A percentile compares a stretch with the other conserved stretches of the same genome.
Conservation (phyloP, 2,113 vertebrate genomes). For the Galemys pyrenaicus region DNA sequence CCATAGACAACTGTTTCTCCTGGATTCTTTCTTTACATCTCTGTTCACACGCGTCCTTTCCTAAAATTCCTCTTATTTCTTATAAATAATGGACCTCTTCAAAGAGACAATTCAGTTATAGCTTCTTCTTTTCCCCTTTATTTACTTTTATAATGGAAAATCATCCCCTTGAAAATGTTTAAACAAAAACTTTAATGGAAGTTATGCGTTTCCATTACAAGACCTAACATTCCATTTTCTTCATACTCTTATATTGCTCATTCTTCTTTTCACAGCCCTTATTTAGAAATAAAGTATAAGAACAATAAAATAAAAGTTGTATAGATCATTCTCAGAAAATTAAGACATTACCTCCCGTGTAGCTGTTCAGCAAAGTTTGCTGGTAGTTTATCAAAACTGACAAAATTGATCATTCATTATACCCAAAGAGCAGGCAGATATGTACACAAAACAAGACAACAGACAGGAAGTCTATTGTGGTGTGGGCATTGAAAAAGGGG, state of each 20-base stretch:
- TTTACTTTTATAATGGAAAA: not conserved
- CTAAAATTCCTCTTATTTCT: slow-evolving; percentile 36
- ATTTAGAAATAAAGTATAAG: not conserved
- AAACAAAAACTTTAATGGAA: not conserved
- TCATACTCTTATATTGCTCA: not conserved
- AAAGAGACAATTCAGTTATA: slow-evolving; percentile 12
- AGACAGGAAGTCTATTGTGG: not conserved
- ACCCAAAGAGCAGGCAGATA: not conserved
- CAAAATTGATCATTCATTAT: not conserved
- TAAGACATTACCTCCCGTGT: not conserved
- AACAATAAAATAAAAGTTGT: not conserved
- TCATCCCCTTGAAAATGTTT: not conserved
- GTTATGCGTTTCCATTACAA: not conserved
- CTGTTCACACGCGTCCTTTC: not conserved
- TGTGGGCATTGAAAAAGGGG: not conserved
- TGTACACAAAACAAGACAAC: not conserved
- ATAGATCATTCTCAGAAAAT: not conserved
- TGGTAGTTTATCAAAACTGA: slow-evolving; percentile 36
- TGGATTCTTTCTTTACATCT: not conserved
- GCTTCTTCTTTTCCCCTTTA: not conserved
- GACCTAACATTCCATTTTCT: not conserved
- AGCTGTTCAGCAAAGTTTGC: not conserved
- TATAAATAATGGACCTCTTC: not conserved
- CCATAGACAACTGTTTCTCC: not conserved
- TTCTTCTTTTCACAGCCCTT: not conserved